These are phyloP conservation scores for Xylophagus ater DNA, from an alignment of 2,888 invertebrate genomes.

Conservation along the genomic window DNA sequence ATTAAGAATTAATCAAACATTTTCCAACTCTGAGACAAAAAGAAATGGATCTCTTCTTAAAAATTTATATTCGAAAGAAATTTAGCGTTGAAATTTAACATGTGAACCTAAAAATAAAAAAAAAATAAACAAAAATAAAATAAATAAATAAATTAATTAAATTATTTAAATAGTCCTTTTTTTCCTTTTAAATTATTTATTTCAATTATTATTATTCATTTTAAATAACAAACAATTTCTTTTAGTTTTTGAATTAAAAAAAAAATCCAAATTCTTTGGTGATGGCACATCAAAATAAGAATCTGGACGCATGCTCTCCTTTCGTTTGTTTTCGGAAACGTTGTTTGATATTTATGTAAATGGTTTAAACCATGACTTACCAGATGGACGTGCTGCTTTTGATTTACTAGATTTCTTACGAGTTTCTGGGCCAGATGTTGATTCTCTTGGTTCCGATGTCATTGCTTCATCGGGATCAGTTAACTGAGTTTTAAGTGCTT, in stretches of 20 bases:
- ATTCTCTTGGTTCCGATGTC: conserved; percentile 59
- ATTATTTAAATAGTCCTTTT: background rate
- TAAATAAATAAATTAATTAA: conserved; percentile 2
- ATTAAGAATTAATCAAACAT: too few species aligned
- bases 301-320: conserved; percentile 5
- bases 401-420: conserved; percentile 36
- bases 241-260: conserved; percentile 12
- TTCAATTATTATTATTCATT: too few species aligned
- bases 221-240: conserved; percentile 8
- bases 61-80: too few species aligned
- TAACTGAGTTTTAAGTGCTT: conserved; percentile 69
- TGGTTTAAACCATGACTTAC: conserved; percentile 25
- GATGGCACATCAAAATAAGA: conserved; percentile 5
- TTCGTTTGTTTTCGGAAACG: conserved; percentile 1
- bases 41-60: too few species aligned
- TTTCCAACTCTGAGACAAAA: too few species aligned
- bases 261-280: conserved; percentile 3
- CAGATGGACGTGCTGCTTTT: conserved; percentile 29
- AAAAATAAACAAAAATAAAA: conserved; percentile 9
- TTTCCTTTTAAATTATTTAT: too few species aligned
- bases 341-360: conserved; percentile 20
- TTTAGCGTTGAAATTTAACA: conserved; percentile 16
- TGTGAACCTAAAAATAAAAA: conserved; percentile 17
- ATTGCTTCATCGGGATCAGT: conserved; percentile 79
- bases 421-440: conserved; percentile 31